phyloP scores from a whole-genome alignment of 2,888 invertebrate genomes.

The Agrilus cyanescens region DNA sequence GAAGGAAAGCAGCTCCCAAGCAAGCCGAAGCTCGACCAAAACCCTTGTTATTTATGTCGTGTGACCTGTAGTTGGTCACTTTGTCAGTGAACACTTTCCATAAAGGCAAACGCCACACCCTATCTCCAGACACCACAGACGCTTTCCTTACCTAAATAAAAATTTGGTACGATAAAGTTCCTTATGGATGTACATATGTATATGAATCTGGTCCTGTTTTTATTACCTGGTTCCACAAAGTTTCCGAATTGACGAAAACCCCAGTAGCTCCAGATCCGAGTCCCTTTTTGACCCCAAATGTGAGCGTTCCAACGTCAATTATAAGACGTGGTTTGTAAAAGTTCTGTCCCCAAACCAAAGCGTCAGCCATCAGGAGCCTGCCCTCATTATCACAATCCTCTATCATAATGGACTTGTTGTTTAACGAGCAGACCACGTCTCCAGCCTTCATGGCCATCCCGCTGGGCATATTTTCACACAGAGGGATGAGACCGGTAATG shows the following conservation, averaged over 20 bases:
- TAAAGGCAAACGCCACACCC: slow-evolving; percentile 52
- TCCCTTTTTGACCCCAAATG: slow-evolving; percentile 42
- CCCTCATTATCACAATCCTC: slow-evolving; percentile 49
- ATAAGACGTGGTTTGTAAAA: slow-evolving; percentile 46
- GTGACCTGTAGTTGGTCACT: slow-evolving; percentile 32
- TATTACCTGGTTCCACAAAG: slow-evolving; percentile 35
- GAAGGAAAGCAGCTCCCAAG: slow-evolving; percentile 33
- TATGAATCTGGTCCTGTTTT: too few species aligned
- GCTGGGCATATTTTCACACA: slow-evolving; percentile 42
- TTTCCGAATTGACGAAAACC: slow-evolving; percentile 41
- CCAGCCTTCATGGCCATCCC: slow-evolving; percentile 48
- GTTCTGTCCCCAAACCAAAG: slow-evolving; percentile 34
- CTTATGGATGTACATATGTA: too few species aligned
- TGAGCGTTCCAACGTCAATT: slow-evolving; percentile 60
- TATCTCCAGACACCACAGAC: slow-evolving; percentile 43
- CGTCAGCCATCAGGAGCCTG: slow-evolving; percentile 30
- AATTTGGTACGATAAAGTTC: too few species aligned
- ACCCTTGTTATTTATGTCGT: slow-evolving; percentile 34
- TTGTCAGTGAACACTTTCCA: slow-evolving; percentile 41
- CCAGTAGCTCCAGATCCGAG: slow-evolving; percentile 43
- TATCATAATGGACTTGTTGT: slow-evolving; percentile 50
- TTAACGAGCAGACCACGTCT: slow-evolving; percentile 36
- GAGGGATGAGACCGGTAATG: slow-evolving; percentile 35
- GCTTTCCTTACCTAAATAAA: slow-evolving; percentile 34
- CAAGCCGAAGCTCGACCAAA: slow-evolving; percentile 30